Percentiles rank a stretch among this genome's conserved stretches.
phyloP scores from a whole-genome alignment of 1,140 invertebrate species.

The Gryon sp. region DNA sequence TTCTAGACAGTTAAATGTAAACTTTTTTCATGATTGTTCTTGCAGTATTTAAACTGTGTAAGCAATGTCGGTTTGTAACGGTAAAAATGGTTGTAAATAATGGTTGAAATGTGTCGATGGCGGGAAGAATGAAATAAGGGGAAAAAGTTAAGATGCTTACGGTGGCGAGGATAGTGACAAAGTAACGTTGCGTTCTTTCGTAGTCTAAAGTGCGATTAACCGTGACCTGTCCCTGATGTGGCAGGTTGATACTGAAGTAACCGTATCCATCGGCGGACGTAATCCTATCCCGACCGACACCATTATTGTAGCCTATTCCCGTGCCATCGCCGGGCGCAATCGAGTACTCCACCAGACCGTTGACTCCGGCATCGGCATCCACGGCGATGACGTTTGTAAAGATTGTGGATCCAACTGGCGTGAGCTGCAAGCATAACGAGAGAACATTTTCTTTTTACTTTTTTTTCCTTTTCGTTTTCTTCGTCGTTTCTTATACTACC shows the following conservation, averaged over 20 bases:
- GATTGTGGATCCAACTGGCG: slow-evolving; percentile 91
- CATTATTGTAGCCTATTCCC: slow-evolving; percentile 82
- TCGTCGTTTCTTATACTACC: too few species aligned
- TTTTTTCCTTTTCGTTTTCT: too few species aligned
- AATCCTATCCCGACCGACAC: slow-evolving; percentile 79
- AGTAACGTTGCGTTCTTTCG: slow-evolving; percentile 92
- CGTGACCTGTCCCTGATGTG: slow-evolving; percentile 93
- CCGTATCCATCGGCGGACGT: slow-evolving; percentile 89
- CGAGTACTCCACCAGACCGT: slow-evolving; percentile 91
- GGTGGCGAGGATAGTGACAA: slow-evolving; percentile 92
- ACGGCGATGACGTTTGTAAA: slow-evolving; percentile 90
- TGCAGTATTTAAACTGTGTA: too few species aligned
- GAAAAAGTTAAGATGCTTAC: slow-evolving; percentile 87
- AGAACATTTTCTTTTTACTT: slow-evolving; percentile 40
- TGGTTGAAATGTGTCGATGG: too few species aligned
- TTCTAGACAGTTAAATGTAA: too few species aligned
- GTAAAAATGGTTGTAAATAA: too few species aligned
- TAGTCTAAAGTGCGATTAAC: slow-evolving; percentile 94
- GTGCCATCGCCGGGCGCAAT: slow-evolving; percentile 81
- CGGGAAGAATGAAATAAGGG: too few species aligned
- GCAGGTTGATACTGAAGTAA: slow-evolving; percentile 91
- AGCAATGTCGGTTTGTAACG: too few species aligned
- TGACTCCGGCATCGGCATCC: slow-evolving; percentile 92
- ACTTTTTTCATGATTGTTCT: too few species aligned
- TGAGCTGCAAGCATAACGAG: slow-evolving; percentile 82